Evolutionary conservation across 2,113 vertebrate species (phyloP).

Genomic region (Crypturellus undulatus): DNA sequence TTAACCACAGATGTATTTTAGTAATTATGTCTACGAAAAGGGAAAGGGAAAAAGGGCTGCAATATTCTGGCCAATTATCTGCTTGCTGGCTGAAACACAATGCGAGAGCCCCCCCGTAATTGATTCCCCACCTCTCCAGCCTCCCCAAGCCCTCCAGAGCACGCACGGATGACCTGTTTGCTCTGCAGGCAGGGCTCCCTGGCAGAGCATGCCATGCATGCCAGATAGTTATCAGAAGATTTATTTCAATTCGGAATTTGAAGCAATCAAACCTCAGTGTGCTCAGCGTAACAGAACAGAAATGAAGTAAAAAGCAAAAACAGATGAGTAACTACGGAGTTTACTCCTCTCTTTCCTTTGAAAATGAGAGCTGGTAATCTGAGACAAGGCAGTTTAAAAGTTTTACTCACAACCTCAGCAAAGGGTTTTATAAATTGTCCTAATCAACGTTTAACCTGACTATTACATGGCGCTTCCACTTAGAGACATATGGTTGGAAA

Average conservation of each 20-base stretch:
- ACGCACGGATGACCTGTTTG: not conserved
- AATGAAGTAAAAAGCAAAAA: conserved; percentile 50
- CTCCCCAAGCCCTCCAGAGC: not conserved
- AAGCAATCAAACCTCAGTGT: conserved; percentile 2
- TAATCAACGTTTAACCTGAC: not conserved
- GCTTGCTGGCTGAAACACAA: not conserved
- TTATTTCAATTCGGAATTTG: conserved; percentile 21
- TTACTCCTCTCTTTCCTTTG: not conserved
- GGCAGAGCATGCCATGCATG: fast-evolving
- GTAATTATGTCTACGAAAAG: not conserved
- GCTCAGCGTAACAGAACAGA: conserved; percentile 11
- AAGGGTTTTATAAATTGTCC: not conserved
- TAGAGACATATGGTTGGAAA: not conserved
- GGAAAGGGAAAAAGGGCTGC: not conserved
- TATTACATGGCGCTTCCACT: not conserved
- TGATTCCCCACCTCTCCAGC: not conserved
- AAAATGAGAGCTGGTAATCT: conserved; percentile 10
- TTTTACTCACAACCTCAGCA: conserved; percentile 11
- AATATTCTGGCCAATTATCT: not conserved
- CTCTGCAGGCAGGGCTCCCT: not conserved
- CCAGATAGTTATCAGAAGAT: conserved; percentile 22
- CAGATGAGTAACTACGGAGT: not conserved
- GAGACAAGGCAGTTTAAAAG: not conserved
- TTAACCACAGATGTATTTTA: conserved; percentile 2
- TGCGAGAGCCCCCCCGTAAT: not conserved